Evolutionary conservation across 1,140 invertebrate genomes (phyloP), one percentile per base, ranked within the genome.

Genomic region (Streblospio benedicti): DNA sequence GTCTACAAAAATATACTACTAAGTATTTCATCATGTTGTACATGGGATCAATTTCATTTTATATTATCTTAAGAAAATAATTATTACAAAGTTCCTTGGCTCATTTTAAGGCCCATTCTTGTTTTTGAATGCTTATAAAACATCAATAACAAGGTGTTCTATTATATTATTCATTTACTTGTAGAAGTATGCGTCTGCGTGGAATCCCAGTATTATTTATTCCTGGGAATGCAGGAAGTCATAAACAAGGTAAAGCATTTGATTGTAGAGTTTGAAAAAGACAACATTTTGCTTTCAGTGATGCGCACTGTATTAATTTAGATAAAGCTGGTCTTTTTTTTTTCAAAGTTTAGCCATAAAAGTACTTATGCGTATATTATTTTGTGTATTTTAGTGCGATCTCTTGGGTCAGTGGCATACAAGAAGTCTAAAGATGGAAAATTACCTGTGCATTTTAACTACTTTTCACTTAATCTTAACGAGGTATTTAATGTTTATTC

Each of bases 191-290:
- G 81, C 77, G 86, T 71, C 87, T 92, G 77, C 80, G 81, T 66
- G 92, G 93, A 4, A 86, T 93, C 49, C 92, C 93, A 23, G 89
- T 95, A 0, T 80, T 97, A 44, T 97, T 93, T 79, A 83, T 96
- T 58, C 92, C 91, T 49, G 92, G 93, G 41, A 94, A 93, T 82
- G 86, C 85, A 64, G 93, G 93, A 1, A 95, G 91, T 41, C 85
- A 91, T 69, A 90, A 89, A 73, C 90, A 93, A 86, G 68, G 68
- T 69, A 55, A 58, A 44, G 23, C n/a, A n/a, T n/a, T n/a, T n/a
- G n/a, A n/a, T n/a, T n/a, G n/a, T n/a, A n/a, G n/a, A n/a, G n/a
- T 20, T 32, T 31, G 35, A 38, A 32, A 16, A 2, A 18, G 33
- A 55, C 3, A 30, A 1, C 28, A 14, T 32, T 47, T 33, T 60